phyloP scores from a whole-genome alignment of 2,797 vertebrate genomes.

The Poecilia picta region DNA sequence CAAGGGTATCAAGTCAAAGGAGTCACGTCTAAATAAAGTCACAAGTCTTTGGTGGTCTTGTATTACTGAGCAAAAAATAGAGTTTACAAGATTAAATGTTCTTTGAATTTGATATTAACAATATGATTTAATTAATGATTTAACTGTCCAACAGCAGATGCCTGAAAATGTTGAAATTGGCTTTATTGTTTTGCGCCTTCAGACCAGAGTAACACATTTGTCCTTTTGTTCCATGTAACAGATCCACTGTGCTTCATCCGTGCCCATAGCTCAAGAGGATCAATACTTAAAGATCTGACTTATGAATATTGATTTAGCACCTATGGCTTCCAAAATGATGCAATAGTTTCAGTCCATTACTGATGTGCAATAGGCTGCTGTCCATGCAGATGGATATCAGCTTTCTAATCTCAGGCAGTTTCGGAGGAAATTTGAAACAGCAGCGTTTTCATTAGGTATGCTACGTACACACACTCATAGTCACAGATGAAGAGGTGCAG shows the following conservation, averaged over 20 bases:
- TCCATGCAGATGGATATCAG: background rate
- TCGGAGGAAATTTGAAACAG: constrained; percentile 31
- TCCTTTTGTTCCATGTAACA: constrained; percentile 22
- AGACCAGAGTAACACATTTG: constrained; percentile 18
- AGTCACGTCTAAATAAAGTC: background rate
- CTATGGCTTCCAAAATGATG: background rate
- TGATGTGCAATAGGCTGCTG: background rate
- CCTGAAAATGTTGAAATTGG: constrained; percentile 35
- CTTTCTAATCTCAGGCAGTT: constrained; percentile 20
- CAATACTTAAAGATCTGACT: constrained; percentile 12
- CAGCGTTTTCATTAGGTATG: constrained; percentile 42
- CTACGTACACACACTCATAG: constrained; percentile 19
- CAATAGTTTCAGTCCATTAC: background rate
- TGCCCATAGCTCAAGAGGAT: constrained; percentile 8
- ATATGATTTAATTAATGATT: constrained; percentile 31
- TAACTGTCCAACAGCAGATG: constrained; percentile 24
- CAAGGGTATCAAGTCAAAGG: background rate
- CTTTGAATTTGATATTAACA: constrained; percentile 14
- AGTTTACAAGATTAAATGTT: background rate
- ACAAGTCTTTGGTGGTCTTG: background rate
- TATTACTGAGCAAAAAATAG: background rate
- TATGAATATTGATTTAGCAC: background rate
- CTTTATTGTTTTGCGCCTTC: constrained; percentile 26
- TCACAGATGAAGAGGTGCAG: constrained; percentile 48
- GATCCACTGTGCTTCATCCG: constrained; percentile 12